Base-by-base conservation (phyloP, 2,797 vertebrate species). In the Gouania willdenowi region DNA sequence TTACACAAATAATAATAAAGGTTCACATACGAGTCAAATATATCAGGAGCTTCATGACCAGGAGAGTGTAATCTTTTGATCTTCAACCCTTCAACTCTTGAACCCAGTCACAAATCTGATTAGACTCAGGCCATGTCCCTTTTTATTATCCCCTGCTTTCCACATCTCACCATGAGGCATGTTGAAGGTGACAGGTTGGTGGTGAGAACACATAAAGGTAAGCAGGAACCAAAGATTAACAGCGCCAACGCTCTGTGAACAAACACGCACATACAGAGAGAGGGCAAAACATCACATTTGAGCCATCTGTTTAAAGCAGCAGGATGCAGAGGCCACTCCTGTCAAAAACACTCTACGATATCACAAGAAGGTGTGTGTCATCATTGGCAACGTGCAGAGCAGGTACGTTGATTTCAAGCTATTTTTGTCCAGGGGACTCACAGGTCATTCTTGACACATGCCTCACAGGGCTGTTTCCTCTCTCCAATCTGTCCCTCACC, bases 221-320 rank as follows among this genome's bases (percentile, higher is more conserved):
- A 32, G 4, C 24, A 45, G 28, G 43, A 40, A 45, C 34, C 30
- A 54, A 42, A 46, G 29, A 45, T 8, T 17, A 44, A 32, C 33
- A 12, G 31, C 37, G 19, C 45, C 64, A 68, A 49, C 56, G 54
- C 20, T 23, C 25, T 18, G n/a, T n/a, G 3, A 18, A 19, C 21
- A 21, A 20, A 40, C 35, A 16, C 20, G 23, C 41, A 18, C 36
- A 26, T 18, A 18, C 27, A 45, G 29, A 47, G 31, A 41, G 45
- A 26, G 38, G 53, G 46, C 29, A 22, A 25, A 31, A 46, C 31
- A 36, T 25, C 54, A 37, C 48, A 46, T 63, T 71, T 64, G 29
- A 55, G 67, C 69, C 63, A 76, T 76, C 65, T 84, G 79, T 65
- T 61, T 38, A 13, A 42, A 31, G 37, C 65, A 61, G 58, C 46